A percentile compares a stretch with the other conserved stretches of the same genome.
Evolutionary conservation across 2,113 vertebrate species (phyloP).

Genomic region (Gambusia affinis): DNA sequence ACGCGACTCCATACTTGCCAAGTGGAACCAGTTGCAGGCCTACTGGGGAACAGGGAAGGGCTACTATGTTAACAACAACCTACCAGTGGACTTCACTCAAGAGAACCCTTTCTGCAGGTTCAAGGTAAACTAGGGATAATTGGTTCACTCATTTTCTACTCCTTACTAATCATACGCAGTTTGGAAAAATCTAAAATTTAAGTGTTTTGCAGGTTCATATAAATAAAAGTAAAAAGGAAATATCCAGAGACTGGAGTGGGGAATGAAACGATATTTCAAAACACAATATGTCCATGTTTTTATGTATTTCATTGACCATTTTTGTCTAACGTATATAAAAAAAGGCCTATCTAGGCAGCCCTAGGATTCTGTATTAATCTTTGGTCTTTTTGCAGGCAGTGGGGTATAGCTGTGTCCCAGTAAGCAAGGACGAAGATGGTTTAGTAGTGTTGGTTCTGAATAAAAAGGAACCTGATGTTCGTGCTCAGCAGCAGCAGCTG

Average conservation of each 20-base stretch:
- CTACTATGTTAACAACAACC: slow-evolving; percentile 90
- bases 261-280: too few species aligned
- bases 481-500: slow-evolving; percentile 92
- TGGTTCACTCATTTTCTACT: neutral
- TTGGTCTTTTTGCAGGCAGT: slow-evolving; percentile 83
- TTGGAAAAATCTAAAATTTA: neutral
- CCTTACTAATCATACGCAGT: neutral
- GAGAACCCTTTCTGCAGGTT: slow-evolving; percentile 98
- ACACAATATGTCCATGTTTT: too few species aligned
- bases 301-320: too few species aligned
- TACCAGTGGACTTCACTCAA: slow-evolving; percentile 92
- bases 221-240: too few species aligned
- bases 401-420: slow-evolving; percentile 92
- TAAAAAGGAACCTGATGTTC: slow-evolving; percentile 91
- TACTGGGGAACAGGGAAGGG: slow-evolving; percentile 98
- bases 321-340: too few species aligned
- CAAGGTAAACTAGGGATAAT: slow-evolving; percentile 84
- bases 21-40: slow-evolving; percentile 98
- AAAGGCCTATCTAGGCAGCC: too few species aligned
- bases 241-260: too few species aligned
- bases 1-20: slow-evolving; percentile 94
- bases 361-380: neutral
- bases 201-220: neutral
- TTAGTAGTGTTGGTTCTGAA: slow-evolving; percentile 89
- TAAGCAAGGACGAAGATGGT: slow-evolving; percentile 95